Conservation (phyloP, 2,113 vertebrate species). For the Nyctereutes procyonoides region DNA sequence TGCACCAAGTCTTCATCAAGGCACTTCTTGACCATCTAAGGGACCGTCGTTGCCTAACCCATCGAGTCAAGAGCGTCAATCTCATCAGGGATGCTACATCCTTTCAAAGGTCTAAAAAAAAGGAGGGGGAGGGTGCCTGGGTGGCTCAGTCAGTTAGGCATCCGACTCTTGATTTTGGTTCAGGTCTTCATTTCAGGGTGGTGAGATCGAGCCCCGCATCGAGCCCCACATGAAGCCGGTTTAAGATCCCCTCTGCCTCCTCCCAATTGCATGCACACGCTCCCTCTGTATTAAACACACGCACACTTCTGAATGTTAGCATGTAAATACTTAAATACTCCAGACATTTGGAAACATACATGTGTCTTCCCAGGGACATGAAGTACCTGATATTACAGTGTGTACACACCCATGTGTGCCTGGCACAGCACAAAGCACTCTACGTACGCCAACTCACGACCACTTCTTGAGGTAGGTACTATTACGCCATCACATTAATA, state of each 20-base stretch:
- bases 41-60: neutral
- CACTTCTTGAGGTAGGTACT: neutral
- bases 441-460: neutral
- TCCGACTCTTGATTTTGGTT: no score
- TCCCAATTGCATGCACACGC: neutral
- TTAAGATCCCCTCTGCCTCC: neutral
- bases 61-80: neutral
- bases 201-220: neutral
- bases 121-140: no score
- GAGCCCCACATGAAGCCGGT: neutral
- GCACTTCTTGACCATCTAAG: slow-evolving; percentile 58
- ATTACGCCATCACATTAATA: neutral
- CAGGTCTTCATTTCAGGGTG: neutral
- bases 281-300: neutral
- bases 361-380: neutral
- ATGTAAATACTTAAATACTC: neutral
- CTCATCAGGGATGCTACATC: neutral
- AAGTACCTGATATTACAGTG: neutral
- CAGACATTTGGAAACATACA: neutral
- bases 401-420: neutral
- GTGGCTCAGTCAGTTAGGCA: neutral
- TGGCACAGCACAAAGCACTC: neutral
- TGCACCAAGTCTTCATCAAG: slow-evolving; percentile 13
- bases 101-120: neutral
- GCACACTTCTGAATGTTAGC: neutral